Base-by-base conservation (phyloP, 1,140 invertebrate species). In the Medauroidea extradentata region DNA sequence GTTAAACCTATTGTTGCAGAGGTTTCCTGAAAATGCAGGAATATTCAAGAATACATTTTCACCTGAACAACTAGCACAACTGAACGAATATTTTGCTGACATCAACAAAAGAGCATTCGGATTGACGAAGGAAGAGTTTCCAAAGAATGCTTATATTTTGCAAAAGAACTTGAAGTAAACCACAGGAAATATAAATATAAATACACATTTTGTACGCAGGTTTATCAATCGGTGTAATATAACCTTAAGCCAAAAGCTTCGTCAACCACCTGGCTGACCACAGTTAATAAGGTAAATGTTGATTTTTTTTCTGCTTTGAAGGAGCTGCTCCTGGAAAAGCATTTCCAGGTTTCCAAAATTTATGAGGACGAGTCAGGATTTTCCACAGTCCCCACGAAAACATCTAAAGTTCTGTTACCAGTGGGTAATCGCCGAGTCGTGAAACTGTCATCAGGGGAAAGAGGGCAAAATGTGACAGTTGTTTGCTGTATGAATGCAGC, bases 341-440 rank as follows among this genome's bases (percentile, higher is more conserved):
- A 34, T 34, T n/a, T 34, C 29, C 29, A 34, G 29, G 11, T 34
- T 4, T 34, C 29, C 42, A 38, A 69, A 59, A 71, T 78, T 42
- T 75, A 57, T 49, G 54, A 70, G 21, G 74, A 77, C 63, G 71
- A 77, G 64, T 78, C 68, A 5, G 75, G 71, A 38, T 60, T 77
- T 18, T 73, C 69, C 24, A 77, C 77, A 13, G 76, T 79, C 29
- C 69, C 71, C 29, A 34, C 29, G 9, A 71, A 72, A 57, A 62
- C 67, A 39, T 67, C 67, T 8, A 76, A 73, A 66, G 64, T 78
- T 46, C 63, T 78, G 48, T 67, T 71, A 42, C 29, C 34, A 49
- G 75, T 48, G 64, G 71, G 71, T 7, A 39, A 52, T 59, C 77
- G 72, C 59, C 63, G 68, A 62, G 70, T 78, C 3, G 71, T 70